Evolutionary conservation across 2,888 invertebrate species (phyloP).

Genomic region (Smittia sp.): DNA sequence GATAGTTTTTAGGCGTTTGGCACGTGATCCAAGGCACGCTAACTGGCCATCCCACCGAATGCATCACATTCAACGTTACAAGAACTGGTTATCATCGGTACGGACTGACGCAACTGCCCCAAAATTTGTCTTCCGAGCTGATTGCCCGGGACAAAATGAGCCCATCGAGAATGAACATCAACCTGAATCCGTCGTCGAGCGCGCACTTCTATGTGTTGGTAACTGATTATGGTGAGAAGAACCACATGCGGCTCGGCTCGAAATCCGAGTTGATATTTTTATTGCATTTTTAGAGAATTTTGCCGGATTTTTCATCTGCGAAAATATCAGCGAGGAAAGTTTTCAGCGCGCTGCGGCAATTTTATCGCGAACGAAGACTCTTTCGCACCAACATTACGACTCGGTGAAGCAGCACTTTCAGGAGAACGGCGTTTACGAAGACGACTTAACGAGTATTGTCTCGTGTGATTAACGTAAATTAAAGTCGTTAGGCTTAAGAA

Average conservation of each 20-base stretch:
- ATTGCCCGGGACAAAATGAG: not conserved
- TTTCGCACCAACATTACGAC: not conserved
- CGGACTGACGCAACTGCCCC: not conserved
- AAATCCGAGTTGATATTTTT: not conserved
- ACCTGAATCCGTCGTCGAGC: not conserved
- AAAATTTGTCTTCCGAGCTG: not conserved
- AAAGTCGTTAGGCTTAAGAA: too few species aligned
- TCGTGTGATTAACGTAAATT: too few species aligned
- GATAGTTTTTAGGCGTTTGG: not conserved
- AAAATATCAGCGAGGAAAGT: not conserved
- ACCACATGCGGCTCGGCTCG: not conserved
- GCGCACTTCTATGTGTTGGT: not conserved
- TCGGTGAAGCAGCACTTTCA: not conserved
- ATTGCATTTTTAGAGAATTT: not conserved
- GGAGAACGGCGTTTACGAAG: not conserved
- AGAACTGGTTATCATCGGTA: not conserved
- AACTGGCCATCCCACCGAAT: not conserved
- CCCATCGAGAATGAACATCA: not conserved
- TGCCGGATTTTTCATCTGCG: slow-evolving; percentile 8
- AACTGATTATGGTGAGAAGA: not conserved
- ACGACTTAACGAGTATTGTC: not conserved
- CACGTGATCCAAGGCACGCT: not conserved
- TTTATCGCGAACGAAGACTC: not conserved
- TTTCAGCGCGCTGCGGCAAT: not conserved
- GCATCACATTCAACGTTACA: not conserved